Evolutionary conservation across 2,888 invertebrate species (phyloP), one percentile per base, ranked within the genome.

Genomic region (Sclerodermus sp.): DNA sequence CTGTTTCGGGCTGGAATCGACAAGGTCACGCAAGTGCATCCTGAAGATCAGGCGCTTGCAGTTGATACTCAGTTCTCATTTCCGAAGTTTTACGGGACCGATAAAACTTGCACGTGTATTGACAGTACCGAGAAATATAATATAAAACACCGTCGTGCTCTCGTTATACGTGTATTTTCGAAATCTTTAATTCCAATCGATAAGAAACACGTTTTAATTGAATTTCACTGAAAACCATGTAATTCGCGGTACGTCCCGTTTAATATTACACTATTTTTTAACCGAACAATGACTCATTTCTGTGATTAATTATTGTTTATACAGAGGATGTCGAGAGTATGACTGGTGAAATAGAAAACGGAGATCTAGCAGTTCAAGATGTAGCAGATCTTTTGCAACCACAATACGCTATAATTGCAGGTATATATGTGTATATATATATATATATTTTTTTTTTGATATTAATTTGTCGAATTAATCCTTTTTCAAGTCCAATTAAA

Each of bases 321-420:
- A 64, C 78, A 78, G 78, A 78, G 61, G 77, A 78, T 78, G 77
- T 74, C 48, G 77, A 77, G 69, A 78, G 77, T 66, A 78, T 78
- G 77, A 78, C 77, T 53, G 77, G 77, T 53, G 78, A 85, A 48
- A 81, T 85, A 51, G 84, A 85, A 53, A 84, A 85, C 68, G 84
- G 84, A 55, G 81, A 84, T 50, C 81, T 86, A 71, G 83, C 84
- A 59, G 88, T 91, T 48, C 84, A 87, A 61, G 91, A 90, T 79
- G 93, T 95, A 67, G 90, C 91, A 37, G 92, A 93, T 76, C 82
- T 94, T 61, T 82, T 96, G 51, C 89, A 93, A 74, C 88, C 91
- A 53, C 91, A 93, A 80, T 94, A 91, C 80, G 92, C 93, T 55
- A 87, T 93, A 74, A 89, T 95, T 63, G 91, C 94, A 57, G 96